Conservation (phyloP, 2,888 invertebrate genomes). For the Hymenopus coronatus region DNA sequence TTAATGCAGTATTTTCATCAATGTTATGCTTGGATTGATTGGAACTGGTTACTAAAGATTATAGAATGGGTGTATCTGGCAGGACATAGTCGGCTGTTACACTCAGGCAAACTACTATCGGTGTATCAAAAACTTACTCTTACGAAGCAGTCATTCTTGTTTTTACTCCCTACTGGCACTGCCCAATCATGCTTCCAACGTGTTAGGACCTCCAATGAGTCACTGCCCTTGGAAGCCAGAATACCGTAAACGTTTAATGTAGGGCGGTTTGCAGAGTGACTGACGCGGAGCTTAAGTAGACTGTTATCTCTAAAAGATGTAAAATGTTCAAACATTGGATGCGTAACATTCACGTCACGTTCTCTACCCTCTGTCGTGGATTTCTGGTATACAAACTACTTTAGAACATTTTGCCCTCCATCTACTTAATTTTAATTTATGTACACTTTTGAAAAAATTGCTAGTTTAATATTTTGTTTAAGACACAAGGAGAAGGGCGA, state of each 20-base stretch:
- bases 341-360: too few relatives aligned
- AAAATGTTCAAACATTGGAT: too few relatives aligned
- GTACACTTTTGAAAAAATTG: too few relatives aligned
- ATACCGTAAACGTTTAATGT: not conserved
- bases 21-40: not conserved
- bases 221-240: not conserved
- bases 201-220: not conserved
- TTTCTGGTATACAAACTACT: too few relatives aligned
- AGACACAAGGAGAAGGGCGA: too few relatives aligned
- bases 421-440: too few relatives aligned
- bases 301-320: too few relatives aligned
- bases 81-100: not conserved
- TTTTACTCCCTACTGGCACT: not conserved
- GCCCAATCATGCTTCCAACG: not conserved
- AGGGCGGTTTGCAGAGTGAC: not conserved
- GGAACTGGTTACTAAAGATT: not conserved
- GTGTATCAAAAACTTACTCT: slow-evolving; percentile 2
- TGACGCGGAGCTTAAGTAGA: too few relatives aligned
- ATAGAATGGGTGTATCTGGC: not conserved
- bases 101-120: not conserved
- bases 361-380: too few relatives aligned
- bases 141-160: slow-evolving; percentile 20
- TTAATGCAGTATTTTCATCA: too few relatives aligned
- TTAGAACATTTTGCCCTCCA: too few relatives aligned
- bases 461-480: too few relatives aligned